Evolutionary conservation across 2,888 invertebrate species (phyloP).

Genomic region (Criorhina ranunculi): DNA sequence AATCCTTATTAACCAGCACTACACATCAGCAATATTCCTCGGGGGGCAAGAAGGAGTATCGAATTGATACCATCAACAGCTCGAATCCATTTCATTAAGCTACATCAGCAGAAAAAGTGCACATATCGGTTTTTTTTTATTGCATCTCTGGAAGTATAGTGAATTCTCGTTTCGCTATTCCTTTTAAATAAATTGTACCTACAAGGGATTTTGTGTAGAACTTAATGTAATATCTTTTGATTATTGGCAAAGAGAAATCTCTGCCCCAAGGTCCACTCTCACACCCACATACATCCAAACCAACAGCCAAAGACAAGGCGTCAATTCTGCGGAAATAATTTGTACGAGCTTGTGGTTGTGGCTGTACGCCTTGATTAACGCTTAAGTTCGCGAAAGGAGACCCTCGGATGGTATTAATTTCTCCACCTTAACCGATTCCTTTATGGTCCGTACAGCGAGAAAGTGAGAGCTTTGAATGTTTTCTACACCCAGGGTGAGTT

Average conservation of each 20-base stretch:
- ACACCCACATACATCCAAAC: not conserved
- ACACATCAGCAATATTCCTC: conserved; percentile 31
- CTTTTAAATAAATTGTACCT: conserved; percentile 37
- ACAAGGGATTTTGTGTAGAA: conserved; percentile 30
- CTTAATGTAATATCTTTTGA: conserved; percentile 54
- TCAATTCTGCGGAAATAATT: conserved; percentile 50
- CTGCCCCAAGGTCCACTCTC: not conserved
- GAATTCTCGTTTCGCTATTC: conserved; percentile 7
- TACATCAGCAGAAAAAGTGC: conserved; percentile 46
- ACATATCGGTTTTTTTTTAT: too few relatives aligned
- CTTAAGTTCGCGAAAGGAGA: conserved; percentile 40
- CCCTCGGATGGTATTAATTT: conserved; percentile 46
- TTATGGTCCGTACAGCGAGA: conserved; percentile 16
- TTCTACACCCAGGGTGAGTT: conserved; percentile 1
- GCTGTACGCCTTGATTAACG: conserved; percentile 58
- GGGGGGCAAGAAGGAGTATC: conserved; percentile 27
- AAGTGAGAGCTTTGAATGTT: conserved; percentile 8
- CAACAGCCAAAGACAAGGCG: conserved; percentile 7
- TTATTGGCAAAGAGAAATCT: conserved; percentile 37
- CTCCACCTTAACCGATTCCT: conserved; percentile 36
- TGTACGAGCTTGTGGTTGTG: conserved; percentile 55
- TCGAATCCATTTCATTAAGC: conserved; percentile 55
- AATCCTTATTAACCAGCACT: conserved; percentile 35
- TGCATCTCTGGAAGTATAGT: not conserved
- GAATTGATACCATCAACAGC: conserved; percentile 53